Percentiles rank a stretch among this genome's conserved stretches.
These are phyloP conservation scores for Cheilosia impressa DNA, from an alignment of 2,888 invertebrate species.

Conservation along the genomic window DNA sequence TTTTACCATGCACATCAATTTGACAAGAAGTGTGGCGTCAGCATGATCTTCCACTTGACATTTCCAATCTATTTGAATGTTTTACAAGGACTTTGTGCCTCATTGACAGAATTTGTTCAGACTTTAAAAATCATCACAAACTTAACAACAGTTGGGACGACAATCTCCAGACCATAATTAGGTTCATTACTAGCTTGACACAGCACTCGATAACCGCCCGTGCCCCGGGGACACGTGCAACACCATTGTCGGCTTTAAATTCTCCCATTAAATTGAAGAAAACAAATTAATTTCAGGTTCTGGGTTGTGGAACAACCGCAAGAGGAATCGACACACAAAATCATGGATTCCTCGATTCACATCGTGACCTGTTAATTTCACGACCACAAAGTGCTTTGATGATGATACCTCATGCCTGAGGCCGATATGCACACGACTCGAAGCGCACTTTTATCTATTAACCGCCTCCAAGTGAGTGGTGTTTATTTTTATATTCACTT, in stretches of 20 bases:
- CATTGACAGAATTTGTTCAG: no score
- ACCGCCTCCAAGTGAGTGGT: slow-evolving; percentile 13
- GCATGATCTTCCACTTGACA: no score
- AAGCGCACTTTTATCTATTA: slow-evolving; percentile 15
- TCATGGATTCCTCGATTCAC: slow-evolving; percentile 43
- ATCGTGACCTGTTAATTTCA: slow-evolving; percentile 61
- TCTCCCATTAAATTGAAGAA: slow-evolving; percentile 30
- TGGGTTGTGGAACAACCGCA: slow-evolving; percentile 20
- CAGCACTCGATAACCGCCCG: background rate
- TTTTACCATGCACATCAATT: no score
- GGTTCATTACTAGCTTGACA: no score
- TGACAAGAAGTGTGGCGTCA: no score
- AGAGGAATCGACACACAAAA: slow-evolving; percentile 41
- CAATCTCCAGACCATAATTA: no score
- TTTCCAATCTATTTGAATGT: no score
- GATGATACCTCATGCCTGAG: slow-evolving; percentile 4
- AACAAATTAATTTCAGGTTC: slow-evolving; percentile 47
- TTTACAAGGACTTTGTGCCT: no score
- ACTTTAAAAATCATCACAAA: no score
- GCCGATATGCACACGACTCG: slow-evolving; percentile 15
- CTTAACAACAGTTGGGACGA: no score
- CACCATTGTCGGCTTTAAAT: slow-evolving; percentile 7
- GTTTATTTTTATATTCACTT: slow-evolving; percentile 16
- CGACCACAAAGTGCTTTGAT: slow-evolving; percentile 38
- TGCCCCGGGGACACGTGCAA: slow-evolving; percentile 15